Evolutionary conservation across 2,113 vertebrate genomes (phyloP).

Genomic region (Ceuthmochares aereus): DNA sequence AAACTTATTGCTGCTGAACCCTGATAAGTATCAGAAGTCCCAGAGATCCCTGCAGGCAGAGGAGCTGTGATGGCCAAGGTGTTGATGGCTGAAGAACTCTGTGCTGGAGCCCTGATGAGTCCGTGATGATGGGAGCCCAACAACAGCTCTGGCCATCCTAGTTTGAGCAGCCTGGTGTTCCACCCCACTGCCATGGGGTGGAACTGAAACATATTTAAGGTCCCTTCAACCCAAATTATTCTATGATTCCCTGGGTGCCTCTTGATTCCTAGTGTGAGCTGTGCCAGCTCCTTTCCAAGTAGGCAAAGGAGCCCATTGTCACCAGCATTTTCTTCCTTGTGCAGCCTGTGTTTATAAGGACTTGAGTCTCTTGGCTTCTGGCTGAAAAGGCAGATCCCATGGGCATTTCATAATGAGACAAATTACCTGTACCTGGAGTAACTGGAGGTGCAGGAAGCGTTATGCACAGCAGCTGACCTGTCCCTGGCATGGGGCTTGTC

Average conservation of each 20-base stretch:
- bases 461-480: neutral
- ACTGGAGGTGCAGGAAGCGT: neutral
- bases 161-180: too few relatives aligned
- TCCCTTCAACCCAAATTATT: too few relatives aligned
- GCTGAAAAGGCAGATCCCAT: neutral
- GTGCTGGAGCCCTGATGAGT: neutral
- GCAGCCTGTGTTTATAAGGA: neutral
- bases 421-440: neutral
- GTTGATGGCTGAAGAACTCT: neutral
- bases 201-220: too few relatives aligned
- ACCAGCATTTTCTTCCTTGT: neutral
- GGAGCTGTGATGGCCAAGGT: neutral
- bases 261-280: neutral
- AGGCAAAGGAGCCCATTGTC: neutral
- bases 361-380: neutral
- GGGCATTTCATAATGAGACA: neutral
- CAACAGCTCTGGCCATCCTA: neutral
- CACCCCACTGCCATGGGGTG: too few relatives aligned
- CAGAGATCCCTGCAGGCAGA: neutral
- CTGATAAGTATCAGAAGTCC: neutral
- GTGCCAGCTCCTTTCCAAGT: neutral
- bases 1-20: neutral
- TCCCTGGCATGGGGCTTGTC: neutral
- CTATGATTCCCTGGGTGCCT: neutral
- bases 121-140: neutral